Evolutionary conservation across 2,113 vertebrate genomes (phyloP).

Genomic region (Megalops atlanticus): DNA sequence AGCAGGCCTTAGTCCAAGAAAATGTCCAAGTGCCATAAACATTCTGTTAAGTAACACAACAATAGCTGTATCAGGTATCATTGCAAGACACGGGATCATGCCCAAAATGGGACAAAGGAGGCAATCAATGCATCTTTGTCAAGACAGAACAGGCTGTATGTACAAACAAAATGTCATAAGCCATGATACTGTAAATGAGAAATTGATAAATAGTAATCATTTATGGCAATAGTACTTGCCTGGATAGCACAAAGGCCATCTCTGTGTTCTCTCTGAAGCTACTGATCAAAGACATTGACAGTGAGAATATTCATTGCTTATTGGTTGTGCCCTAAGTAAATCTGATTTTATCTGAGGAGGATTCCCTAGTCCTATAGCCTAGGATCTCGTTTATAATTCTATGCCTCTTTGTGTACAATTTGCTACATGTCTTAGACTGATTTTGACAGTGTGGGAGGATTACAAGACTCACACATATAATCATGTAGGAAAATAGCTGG

Average conservation of each 20-base stretch:
- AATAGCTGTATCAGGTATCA: neutral
- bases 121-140: neutral
- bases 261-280: neutral
- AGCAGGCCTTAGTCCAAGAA: slow-evolving; percentile 2
- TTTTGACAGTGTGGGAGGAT: neutral
- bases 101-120: neutral
- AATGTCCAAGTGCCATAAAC: neutral
- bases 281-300: neutral
- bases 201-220: neutral
- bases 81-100: neutral
- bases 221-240: neutral
- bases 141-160: neutral
- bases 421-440: neutral
- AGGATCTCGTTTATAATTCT: neutral
- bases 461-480: too few species aligned
- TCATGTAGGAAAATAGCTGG: too few species aligned
- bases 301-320: neutral
- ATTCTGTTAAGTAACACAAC: neutral
- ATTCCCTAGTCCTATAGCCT: neutral
- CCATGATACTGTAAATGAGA: neutral
- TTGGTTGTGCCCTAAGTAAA: neutral
- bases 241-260: neutral
- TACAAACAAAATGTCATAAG: neutral
- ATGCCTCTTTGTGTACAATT: neutral
- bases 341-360: neutral